Base-by-base conservation (phyloP, 2,888 invertebrate genomes). In the Drosophila peninsularis region DNA sequence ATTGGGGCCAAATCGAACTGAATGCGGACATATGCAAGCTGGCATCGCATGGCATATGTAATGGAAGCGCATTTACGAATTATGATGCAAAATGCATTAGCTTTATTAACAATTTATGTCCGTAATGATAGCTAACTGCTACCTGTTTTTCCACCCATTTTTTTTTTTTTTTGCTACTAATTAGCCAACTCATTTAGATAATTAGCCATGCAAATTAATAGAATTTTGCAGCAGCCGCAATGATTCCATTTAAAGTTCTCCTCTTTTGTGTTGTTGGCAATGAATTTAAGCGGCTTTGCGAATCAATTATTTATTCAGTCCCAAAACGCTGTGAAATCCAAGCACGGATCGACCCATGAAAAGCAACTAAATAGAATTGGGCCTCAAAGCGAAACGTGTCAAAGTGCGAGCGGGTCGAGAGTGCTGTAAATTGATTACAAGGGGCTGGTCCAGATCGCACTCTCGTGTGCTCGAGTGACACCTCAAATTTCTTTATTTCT, bases 191-290 rank as follows among this genome's bases (percentile, higher is more conserved):
- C 81, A 75, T 86, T 83, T 77, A 62, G 71, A 68, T 80, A 78
- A 83, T 83, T 83, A 64, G 52, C 52, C 32, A 86, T 86, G 83
- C 74, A 74, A 83, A 83, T 83, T 78, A 76, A 83, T 75, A 64
- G 37, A 30, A 34, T 62, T 44, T 67, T 24, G 24, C 32, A 9
- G 21, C 37, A 58, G 19, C 45, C 54, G 24, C 49, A 72, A 14
- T 17, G 36, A 47, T 17, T 27, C 32, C 21, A 45, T 52, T 65
- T 62, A 39, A 63, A 63, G 65, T 56, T 30, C 63, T 34, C 11
- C 11, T 24, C 27, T 24, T 47, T 24, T 55, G 42, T 64, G 62
- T 71, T 74, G 65, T 50, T 63, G 45, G n/a, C 36, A 52, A 63
- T 54, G 64, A 65, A 72, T 80, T 86, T 62, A 69, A 80, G 71